phyloP scores from a whole-genome alignment of 2,113 vertebrate species.

The Isurus oxyrinchus region DNA sequence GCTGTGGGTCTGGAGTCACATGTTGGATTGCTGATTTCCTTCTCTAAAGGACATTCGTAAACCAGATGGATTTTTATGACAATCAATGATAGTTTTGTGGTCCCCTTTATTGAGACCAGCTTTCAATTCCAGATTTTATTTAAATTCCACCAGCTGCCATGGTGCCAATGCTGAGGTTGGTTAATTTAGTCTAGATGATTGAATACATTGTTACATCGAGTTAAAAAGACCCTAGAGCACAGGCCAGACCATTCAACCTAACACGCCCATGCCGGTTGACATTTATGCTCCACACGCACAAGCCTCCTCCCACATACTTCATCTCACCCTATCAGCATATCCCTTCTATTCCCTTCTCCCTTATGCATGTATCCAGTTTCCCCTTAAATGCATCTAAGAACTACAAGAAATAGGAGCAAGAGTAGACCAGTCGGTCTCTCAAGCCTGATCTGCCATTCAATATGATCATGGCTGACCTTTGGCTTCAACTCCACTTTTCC shows the following conservation, averaged over 20 bases:
- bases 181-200: not conserved
- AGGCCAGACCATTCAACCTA: not conserved
- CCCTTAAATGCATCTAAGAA: not conserved
- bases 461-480: not conserved
- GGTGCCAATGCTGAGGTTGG: too few species aligned
- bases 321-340: not conserved
- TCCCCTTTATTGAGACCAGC: too few species aligned
- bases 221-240: not conserved
- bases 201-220: not conserved
- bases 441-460: not conserved
- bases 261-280: not conserved
- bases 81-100: too few species aligned
- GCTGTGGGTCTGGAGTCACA: too few species aligned
- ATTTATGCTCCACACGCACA: not conserved
- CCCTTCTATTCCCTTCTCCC: not conserved
- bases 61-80: too few species aligned
- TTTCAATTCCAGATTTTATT: too few species aligned
- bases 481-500: not conserved
- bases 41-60: too few species aligned
- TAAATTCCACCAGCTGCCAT: too few species aligned
- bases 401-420: too few species aligned
- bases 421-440: not conserved
- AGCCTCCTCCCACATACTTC: not conserved
- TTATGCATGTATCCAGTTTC: not conserved
- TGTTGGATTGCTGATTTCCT: too few species aligned